These are phyloP conservation scores for Sipha flava DNA, from an alignment of 1,140 invertebrate genomes.

Conservation along the genomic window DNA sequence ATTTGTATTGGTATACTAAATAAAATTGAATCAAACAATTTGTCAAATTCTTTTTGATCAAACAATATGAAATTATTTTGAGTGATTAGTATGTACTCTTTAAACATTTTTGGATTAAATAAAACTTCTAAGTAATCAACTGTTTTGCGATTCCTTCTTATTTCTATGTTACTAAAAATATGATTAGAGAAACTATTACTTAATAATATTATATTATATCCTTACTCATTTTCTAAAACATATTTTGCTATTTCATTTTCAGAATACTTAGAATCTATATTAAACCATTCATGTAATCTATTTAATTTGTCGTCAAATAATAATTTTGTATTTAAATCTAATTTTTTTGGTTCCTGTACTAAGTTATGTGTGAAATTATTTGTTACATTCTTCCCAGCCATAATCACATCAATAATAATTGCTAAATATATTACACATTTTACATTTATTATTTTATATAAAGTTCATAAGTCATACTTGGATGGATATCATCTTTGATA, in stretches of 20 bases:
- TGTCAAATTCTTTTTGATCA: background rate
- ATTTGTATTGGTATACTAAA: background rate
- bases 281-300: background rate
- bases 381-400: background rate
- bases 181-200: background rate
- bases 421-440: background rate
- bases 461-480: background rate
- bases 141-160: background rate
- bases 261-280: background rate
- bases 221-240: background rate
- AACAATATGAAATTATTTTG: background rate
- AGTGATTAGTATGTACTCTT: background rate
- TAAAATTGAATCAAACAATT: background rate
- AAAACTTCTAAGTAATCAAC: background rate
- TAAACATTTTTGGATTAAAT: background rate
- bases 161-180: background rate
- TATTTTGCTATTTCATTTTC: background rate
- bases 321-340: background rate
- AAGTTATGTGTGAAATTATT: background rate
- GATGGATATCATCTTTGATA: background rate
- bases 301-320: background rate
- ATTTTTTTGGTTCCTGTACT: background rate
- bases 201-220: background rate
- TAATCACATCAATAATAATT: constrained; percentile 3
- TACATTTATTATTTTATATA: background rate